phyloP scores from a whole-genome alignment of 2,113 vertebrate species.

The Aix galericulata region DNA sequence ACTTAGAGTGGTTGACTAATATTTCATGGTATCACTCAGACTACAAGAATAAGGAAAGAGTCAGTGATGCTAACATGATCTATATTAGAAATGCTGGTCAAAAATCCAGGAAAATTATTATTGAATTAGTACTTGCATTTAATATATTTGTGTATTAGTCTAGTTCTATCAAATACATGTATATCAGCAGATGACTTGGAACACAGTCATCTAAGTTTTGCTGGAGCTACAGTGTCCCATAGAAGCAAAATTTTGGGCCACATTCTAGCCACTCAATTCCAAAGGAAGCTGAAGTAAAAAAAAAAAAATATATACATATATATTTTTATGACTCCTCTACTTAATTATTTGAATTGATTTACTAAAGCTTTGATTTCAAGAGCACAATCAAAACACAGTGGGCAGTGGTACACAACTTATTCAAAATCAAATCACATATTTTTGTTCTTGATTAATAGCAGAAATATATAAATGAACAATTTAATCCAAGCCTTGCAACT shows the following conservation, averaged over 20 bases:
- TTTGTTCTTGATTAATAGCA: not conserved
- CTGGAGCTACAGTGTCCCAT: not conserved
- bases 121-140: not conserved
- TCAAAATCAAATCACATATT: not conserved
- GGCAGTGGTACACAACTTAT: not conserved
- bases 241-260: not conserved
- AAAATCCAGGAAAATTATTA: not conserved
- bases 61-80: not conserved
- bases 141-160: not conserved
- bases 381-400: not conserved
- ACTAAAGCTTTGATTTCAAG: not conserved
- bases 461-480: not conserved
- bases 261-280: not conserved
- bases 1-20: not conserved
- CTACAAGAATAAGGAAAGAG: not conserved
- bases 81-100: not conserved
- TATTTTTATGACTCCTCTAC: not conserved
- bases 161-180: not conserved
- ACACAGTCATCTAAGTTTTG: not conserved
- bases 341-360: not conserved
- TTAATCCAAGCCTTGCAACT: not conserved
- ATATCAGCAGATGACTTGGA: not conserved
- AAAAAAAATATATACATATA: too few relatives aligned
- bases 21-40: not conserved
- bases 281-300: not conserved